phyloP scores from a whole-genome alignment of 1,140 invertebrate species.

The Cydia splendana region DNA sequence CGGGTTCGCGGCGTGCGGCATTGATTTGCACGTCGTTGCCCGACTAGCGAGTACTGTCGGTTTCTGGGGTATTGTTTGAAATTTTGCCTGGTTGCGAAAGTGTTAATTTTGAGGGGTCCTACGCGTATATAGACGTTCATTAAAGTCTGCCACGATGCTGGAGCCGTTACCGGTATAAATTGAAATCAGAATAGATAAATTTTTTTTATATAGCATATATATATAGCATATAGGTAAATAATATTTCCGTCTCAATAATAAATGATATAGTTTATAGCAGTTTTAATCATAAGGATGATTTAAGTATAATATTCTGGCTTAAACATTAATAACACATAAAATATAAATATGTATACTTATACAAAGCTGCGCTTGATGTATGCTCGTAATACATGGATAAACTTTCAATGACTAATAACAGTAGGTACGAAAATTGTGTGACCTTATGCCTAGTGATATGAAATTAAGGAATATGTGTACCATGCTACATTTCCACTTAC shows the following conservation, averaged over 20 bases:
- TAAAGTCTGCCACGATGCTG: too few species aligned
- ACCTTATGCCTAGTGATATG: slow-evolving; percentile 22
- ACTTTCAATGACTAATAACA: slow-evolving; percentile 21
- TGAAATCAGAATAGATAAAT: not conserved
- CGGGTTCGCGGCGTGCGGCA: too few species aligned
- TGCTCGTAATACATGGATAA: not conserved
- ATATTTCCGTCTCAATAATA: slow-evolving; percentile 1
- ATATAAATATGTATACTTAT: slow-evolving; percentile 24
- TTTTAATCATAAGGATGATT: slow-evolving; percentile 6
- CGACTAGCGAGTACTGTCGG: too few species aligned
- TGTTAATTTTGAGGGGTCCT: too few species aligned
- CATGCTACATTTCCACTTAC: slow-evolving; percentile 11
- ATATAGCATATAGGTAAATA: too few species aligned
- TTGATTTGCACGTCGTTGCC: too few species aligned
- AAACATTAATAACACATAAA: slow-evolving; percentile 25
- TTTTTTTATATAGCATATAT: too few species aligned
- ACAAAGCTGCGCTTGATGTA: slow-evolving; percentile 29
- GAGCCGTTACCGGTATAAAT: not conserved
- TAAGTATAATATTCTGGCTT: slow-evolving; percentile 29
- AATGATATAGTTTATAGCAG: not conserved
- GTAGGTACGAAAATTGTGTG: slow-evolving; percentile 15
- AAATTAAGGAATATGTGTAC: not conserved
- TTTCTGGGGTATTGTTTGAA: too few species aligned
- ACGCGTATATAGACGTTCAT: too few species aligned
- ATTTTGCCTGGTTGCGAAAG: too few species aligned